Conservation (phyloP, 2,888 invertebrate genomes). For the Xiphydria camelus region DNA sequence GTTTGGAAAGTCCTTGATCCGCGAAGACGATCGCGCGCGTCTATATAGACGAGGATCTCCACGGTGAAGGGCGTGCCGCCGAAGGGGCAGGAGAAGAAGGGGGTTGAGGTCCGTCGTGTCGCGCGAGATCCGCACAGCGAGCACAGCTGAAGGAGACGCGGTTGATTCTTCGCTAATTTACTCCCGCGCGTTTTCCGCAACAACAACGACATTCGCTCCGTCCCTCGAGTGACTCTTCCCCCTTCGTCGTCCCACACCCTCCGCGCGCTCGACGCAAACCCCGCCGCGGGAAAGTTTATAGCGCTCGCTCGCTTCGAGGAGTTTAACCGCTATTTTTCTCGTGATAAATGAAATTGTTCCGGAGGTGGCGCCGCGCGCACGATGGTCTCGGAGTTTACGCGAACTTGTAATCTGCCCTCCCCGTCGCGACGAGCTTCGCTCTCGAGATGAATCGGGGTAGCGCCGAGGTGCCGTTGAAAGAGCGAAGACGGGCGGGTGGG, state of each 20-base stretch:
- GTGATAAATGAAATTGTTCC: slow-evolving; percentile 53
- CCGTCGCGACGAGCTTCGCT: too few relatives aligned
- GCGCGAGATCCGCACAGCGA: too few relatives aligned
- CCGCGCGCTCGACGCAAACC: slow-evolving; percentile 1
- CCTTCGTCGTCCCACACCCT: background rate
- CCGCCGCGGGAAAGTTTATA: slow-evolving; percentile 29
- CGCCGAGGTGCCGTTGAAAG: background rate
- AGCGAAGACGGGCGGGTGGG: background rate
- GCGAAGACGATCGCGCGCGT: too few relatives aligned
- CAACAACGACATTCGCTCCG: background rate
- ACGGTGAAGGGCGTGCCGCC: too few relatives aligned
- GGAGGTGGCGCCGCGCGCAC: slow-evolving; percentile 16
- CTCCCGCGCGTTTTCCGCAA: background rate
- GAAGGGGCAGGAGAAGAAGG: too few relatives aligned
- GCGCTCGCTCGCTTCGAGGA: slow-evolving; percentile 29
- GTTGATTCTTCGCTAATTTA: background rate
- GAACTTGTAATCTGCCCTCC: slow-evolving; percentile 17
- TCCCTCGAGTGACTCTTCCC: slow-evolving; percentile 1
- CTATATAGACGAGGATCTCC: too few relatives aligned
- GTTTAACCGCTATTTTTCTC: slow-evolving; percentile 48
- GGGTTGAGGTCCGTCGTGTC: too few relatives aligned
- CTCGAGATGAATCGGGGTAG: too few relatives aligned
- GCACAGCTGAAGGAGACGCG: too few relatives aligned
- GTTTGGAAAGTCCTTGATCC: slow-evolving; percentile 1
- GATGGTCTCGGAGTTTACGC: slow-evolving; percentile 10